Conservation (phyloP, 92 coral and sea anemone genomes). For the Siderastrea radians region DNA sequence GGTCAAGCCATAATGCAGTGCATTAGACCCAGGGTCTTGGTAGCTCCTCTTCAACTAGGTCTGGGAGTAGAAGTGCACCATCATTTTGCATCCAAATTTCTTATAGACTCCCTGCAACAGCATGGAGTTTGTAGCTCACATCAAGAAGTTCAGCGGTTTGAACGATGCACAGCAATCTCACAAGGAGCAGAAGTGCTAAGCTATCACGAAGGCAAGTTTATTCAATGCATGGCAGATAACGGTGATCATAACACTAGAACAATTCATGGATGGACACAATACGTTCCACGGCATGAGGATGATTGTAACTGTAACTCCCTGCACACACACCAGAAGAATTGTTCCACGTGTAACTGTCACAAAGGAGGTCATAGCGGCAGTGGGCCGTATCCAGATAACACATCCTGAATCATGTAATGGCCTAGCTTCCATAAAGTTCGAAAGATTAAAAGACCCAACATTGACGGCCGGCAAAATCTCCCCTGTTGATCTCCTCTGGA, state of each 20-base stretch:
- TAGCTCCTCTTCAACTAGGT: slow-evolving; percentile 71
- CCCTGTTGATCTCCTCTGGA: slow-evolving; percentile 43
- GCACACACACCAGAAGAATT: not conserved
- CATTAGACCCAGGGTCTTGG: slow-evolving; percentile 45
- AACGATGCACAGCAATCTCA: slow-evolving; percentile 54
- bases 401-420: slow-evolving; percentile 29
- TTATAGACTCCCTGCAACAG: slow-evolving; percentile 54
- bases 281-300: slow-evolving; percentile 77
- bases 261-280: slow-evolving; percentile 46
- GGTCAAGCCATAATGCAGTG: slow-evolving; percentile 72
- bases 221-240: slow-evolving; percentile 57
- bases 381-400: slow-evolving; percentile 24
- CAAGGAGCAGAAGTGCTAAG: slow-evolving; percentile 63
- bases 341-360: slow-evolving; percentile 52
- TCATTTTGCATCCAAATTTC: slow-evolving; percentile 55
- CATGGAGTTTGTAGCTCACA: slow-evolving; percentile 67
- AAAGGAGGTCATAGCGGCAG: slow-evolving; percentile 40
- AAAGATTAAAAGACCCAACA: slow-evolving; percentile 16
- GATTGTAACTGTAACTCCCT: slow-evolving; percentile 54
- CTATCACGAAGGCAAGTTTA: slow-evolving; percentile 21
- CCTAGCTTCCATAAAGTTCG: not conserved
- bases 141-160: slow-evolving; percentile 44
- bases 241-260: slow-evolving; percentile 55
- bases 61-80: slow-evolving; percentile 71
- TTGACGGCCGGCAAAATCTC: slow-evolving; percentile 7